Conservation (phyloP, 2,888 invertebrate species). For the Chloromyia formosa region DNA sequence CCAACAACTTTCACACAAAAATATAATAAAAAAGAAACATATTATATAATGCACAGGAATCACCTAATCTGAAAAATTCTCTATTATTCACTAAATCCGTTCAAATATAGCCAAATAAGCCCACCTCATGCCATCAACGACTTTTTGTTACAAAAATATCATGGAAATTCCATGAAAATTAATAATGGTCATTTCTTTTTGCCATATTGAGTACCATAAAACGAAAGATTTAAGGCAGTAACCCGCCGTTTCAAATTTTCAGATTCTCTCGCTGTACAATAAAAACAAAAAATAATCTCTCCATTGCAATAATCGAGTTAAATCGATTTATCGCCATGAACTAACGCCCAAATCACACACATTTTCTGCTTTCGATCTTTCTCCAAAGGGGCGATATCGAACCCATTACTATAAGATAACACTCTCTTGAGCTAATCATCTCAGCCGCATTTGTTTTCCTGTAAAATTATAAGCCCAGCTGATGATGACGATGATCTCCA, state of each 20-base stretch:
- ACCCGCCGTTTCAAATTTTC: slow-evolving; percentile 4
- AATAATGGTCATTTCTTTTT: too few relatives aligned
- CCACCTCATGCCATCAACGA: too few relatives aligned
- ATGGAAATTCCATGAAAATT: too few relatives aligned
- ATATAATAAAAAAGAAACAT: too few relatives aligned
- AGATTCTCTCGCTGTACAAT: background rate
- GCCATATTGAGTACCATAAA: background rate
- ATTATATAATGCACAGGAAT: too few relatives aligned
- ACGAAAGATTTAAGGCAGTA: slow-evolving; percentile 27
- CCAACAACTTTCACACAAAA: too few relatives aligned
- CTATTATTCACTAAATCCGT: too few relatives aligned
- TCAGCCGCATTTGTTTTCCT: background rate
- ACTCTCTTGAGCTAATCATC: too few relatives aligned
- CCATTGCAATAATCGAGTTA: background rate
- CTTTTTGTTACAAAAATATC: too few relatives aligned
- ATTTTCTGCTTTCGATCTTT: slow-evolving; percentile 22
- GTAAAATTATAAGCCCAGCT: slow-evolving; percentile 6
- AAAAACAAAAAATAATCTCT: slow-evolving; percentile 3
- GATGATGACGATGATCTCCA: background rate
- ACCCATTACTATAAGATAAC: too few relatives aligned
- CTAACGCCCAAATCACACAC: background rate
- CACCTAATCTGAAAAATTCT: too few relatives aligned
- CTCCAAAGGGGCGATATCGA: background rate
- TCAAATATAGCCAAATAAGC: too few relatives aligned
- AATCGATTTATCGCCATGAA: background rate